Percentiles rank a stretch among this genome's conserved stretches.
Conservation (phyloP, 2,113 vertebrate species). For the Tamias sibiricus region DNA sequence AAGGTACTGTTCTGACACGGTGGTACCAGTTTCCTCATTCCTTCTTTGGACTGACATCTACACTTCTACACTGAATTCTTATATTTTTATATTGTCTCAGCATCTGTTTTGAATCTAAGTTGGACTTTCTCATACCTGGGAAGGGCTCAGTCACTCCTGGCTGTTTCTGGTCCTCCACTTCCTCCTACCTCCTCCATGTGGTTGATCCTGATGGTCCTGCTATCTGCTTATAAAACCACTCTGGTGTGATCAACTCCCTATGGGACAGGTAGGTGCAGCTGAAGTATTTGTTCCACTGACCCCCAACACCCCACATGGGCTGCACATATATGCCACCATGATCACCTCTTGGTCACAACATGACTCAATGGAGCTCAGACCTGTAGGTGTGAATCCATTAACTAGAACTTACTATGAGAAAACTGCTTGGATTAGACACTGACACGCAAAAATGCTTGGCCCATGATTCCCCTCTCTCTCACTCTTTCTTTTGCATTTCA, state of each 20-base stretch:
- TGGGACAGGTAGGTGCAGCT: too few relatives aligned
- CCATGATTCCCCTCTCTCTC: too few relatives aligned
- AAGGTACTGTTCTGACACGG: neutral
- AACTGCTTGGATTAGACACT: neutral
- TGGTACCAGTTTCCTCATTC: neutral
- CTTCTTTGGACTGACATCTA: neutral
- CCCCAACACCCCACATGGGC: neutral
- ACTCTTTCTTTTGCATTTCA: neutral
- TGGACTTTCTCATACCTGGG: neutral
- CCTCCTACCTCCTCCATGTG: neutral
- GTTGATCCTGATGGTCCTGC: accelerated
- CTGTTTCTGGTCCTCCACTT: neutral
- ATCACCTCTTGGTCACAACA: neutral
- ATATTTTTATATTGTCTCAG: neutral
- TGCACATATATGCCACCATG: neutral
- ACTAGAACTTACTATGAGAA: neutral
- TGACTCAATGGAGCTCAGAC: neutral
- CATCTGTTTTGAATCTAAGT: neutral
- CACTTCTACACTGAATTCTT: neutral
- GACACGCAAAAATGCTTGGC: neutral
- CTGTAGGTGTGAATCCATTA: neutral
- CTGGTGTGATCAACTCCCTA: neutral
- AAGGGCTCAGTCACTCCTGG: neutral
- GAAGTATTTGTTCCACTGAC: neutral
- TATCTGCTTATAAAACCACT: neutral